Conservation (phyloP, 2,888 invertebrate genomes). For the Chaetogeoica ovagalla region DNA sequence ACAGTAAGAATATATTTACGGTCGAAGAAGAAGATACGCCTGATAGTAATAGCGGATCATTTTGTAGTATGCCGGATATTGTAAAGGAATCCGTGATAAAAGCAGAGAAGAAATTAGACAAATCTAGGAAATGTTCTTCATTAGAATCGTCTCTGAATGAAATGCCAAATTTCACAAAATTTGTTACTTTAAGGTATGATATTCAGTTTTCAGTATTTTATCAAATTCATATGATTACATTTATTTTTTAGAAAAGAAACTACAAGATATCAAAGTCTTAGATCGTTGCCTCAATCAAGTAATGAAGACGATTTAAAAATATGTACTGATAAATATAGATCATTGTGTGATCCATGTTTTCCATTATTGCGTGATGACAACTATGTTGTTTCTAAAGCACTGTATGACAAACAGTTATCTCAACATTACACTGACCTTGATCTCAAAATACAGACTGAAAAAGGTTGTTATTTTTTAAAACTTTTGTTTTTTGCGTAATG, state of each 20-base stretch:
- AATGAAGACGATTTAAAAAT: constrained; percentile 25
- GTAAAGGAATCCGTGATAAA: constrained; percentile 63
- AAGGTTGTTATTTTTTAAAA: constrained; percentile 14
- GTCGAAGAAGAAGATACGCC: constrained; percentile 72
- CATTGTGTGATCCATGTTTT: constrained; percentile 77
- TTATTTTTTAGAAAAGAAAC: constrained; percentile 63
- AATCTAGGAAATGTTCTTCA: constrained; percentile 28
- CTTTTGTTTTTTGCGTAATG: not conserved
- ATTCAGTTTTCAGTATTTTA: not conserved
- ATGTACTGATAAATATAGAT: constrained; percentile 64
- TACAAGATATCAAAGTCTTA: constrained; percentile 57
- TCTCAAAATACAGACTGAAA: constrained; percentile 35
- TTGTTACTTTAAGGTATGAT: constrained; percentile 38
- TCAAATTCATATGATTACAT: not conserved
- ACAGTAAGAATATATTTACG: constrained; percentile 70
- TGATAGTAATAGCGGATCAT: constrained; percentile 55
- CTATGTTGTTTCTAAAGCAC: constrained; percentile 71
- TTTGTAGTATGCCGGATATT: constrained; percentile 60
- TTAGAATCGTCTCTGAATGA: constrained; percentile 39
- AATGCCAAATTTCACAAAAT: constrained; percentile 45
- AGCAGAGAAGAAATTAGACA: constrained; percentile 3
- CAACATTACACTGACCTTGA: constrained; percentile 67
- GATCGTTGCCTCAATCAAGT: constrained; percentile 22
- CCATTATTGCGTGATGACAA: constrained; percentile 77
- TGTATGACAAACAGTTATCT: constrained; percentile 72